These are phyloP conservation scores for Protonibea diacanthus DNA, from an alignment of 2,797 vertebrate genomes.

Conservation along the genomic window DNA sequence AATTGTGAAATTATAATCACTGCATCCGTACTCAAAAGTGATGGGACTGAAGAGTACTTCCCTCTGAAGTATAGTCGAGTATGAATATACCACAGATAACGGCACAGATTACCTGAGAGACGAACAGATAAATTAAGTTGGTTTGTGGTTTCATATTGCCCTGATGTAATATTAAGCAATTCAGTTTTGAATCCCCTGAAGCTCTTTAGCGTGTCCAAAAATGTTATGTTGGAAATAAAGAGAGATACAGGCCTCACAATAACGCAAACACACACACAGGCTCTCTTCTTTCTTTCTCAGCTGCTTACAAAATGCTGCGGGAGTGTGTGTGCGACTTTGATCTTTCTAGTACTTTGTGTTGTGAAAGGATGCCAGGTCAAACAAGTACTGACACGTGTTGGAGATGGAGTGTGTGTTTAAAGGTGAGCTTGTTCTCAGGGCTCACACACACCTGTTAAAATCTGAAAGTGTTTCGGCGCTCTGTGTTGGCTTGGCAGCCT, in stretches of 20 bases:
- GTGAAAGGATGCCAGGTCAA: not conserved
- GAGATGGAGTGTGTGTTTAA: not conserved
- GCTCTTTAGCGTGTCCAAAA: not conserved
- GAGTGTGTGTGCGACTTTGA: not conserved
- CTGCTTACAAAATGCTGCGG: not conserved
- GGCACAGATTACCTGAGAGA: not conserved
- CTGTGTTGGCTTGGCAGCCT: not conserved
- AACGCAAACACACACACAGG: not conserved
- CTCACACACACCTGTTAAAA: not conserved
- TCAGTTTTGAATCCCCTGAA: not conserved
- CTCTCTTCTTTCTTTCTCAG: not conserved
- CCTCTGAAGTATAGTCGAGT: not conserved
- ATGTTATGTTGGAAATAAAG: not conserved
- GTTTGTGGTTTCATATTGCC: not conserved
- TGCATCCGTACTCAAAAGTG: not conserved
- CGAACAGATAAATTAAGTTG: not conserved
- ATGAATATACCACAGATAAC: not conserved
- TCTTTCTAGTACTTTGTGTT: not conserved
- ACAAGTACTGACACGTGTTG: constrained; percentile 16
- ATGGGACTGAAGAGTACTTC: no score
- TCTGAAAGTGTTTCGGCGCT: no score
- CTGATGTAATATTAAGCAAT: not conserved
- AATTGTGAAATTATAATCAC: no score
- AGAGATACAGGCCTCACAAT: not conserved
- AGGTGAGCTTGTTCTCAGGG: not conserved